Conservation (phyloP, 2,113 vertebrate species). For the human (Homo sapiens) region DNA sequence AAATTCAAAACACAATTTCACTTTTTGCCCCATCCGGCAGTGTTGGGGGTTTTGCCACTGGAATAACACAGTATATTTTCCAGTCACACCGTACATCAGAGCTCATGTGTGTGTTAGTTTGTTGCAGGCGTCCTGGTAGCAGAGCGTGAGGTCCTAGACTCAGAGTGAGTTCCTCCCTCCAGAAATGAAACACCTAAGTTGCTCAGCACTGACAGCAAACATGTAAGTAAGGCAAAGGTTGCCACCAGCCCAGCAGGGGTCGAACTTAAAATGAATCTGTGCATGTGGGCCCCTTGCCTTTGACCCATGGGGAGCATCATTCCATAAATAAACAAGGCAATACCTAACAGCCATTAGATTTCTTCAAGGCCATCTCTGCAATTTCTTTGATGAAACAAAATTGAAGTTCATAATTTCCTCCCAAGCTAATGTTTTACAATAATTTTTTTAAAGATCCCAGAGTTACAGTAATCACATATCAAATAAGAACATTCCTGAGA, state of each 20-base stretch:
- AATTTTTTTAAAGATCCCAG: neutral
- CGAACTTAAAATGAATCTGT: neutral
- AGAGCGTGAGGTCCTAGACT: neutral
- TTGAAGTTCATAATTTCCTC: neutral
- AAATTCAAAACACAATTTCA: accelerated
- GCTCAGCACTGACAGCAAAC: neutral
- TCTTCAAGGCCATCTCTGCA: neutral
- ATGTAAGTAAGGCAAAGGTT: accelerated
- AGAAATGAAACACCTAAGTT: accelerated
- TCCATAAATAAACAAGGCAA: accelerated
- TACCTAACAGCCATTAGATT: accelerated
- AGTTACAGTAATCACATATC: neutral
- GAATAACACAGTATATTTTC: accelerated
- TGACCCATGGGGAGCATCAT: neutral
- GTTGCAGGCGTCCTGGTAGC: accelerated
- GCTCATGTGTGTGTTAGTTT: accelerated
- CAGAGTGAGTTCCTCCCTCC: neutral
- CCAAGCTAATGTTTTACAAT: neutral
- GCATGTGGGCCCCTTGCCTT: neutral
- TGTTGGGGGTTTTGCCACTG: neutral
- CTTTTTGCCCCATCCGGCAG: neutral
- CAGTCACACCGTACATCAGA: accelerated
- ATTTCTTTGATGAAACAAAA: neutral
- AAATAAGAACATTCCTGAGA: neutral
- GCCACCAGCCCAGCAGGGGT: accelerated